Evolutionary conservation across 2,113 vertebrate genomes (phyloP).

Genomic region (Calyptomena viridis): DNA sequence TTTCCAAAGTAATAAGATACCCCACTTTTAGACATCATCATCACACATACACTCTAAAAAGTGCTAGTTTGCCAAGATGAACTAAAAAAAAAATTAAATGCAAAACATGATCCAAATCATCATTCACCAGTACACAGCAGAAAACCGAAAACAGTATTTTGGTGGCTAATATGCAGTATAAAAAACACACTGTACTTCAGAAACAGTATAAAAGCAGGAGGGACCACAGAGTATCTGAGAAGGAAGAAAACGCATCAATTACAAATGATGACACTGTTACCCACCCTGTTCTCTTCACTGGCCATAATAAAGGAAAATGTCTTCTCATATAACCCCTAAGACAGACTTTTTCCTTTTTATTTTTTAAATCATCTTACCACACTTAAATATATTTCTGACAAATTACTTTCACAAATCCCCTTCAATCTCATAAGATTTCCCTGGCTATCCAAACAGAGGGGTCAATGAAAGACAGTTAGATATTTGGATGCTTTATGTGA

Average conservation of each 20-base stretch:
- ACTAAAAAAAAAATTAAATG: neutral
- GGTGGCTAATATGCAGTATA: neutral
- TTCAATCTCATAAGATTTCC: neutral
- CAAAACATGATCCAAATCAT: neutral
- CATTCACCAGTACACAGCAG: neutral
- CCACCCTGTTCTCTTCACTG: neutral
- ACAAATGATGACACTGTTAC: neutral
- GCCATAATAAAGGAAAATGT: neutral
- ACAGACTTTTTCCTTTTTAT: neutral
- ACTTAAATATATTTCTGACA: neutral
- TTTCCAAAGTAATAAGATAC: neutral
- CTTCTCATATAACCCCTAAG: neutral
- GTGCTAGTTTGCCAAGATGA: neutral
- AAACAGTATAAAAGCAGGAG: neutral
- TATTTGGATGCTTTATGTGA: neutral
- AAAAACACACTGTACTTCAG: neutral
- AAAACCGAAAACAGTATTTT: neutral
- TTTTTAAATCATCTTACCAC: neutral
- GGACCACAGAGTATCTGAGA: neutral
- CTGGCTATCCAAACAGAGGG: neutral
- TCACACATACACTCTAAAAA: neutral
- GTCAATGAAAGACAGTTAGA: neutral
- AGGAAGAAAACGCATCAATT: neutral
- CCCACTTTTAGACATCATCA: neutral
- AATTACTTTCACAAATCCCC: neutral